Percentiles rank a stretch among this genome's conserved stretches.
Evolutionary conservation across 1,140 invertebrate genomes (phyloP).

Genomic region (Drosophila burlai): DNA sequence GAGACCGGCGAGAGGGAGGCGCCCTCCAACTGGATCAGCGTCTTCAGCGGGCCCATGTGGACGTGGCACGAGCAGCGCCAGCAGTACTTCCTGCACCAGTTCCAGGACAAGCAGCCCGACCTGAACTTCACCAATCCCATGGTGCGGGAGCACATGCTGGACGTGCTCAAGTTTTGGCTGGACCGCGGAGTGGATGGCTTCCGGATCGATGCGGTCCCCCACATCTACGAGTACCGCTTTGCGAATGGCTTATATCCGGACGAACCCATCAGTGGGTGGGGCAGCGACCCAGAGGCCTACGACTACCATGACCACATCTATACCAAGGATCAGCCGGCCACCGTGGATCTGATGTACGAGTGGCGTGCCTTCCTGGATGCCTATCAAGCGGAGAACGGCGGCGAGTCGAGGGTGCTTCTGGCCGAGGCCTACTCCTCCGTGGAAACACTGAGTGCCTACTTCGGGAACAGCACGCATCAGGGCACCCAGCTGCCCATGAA

Average conservation of each 20-base stretch:
- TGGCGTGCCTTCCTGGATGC: constrained; percentile 87
- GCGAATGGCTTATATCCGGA: constrained; percentile 86
- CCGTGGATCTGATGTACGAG: constrained; percentile 86
- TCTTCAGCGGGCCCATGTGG: constrained; percentile 89
- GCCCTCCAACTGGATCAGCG: constrained; percentile 90
- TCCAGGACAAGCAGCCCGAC: constrained; percentile 88
- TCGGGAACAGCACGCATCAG: constrained; percentile 85
- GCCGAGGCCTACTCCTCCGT: constrained; percentile 88
- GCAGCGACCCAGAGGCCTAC: constrained; percentile 84
- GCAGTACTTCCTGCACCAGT: constrained; percentile 90
- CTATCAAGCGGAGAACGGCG: constrained; percentile 78
- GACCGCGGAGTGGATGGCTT: constrained; percentile 92
- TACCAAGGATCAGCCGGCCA: constrained; percentile 86
- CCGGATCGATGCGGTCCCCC: constrained; percentile 88
- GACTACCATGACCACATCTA: constrained; percentile 86
- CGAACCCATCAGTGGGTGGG: constrained; percentile 81
- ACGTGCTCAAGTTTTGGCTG: constrained; percentile 91
- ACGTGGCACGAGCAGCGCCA: constrained; percentile 86
- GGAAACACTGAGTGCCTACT: constrained; percentile 86
- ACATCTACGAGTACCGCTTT: constrained; percentile 88
- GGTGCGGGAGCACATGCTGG: constrained; percentile 88
- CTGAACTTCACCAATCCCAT: constrained; percentile 89
- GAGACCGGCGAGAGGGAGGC: constrained; percentile 73
- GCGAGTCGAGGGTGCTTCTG: constrained; percentile 88
- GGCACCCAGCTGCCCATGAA: constrained; percentile 88